Percentiles rank a stretch among this genome's conserved stretches.
These are phyloP conservation scores for Cremastinae sp. DNA, from an alignment of 2,888 invertebrate genomes.

Conservation along the genomic window DNA sequence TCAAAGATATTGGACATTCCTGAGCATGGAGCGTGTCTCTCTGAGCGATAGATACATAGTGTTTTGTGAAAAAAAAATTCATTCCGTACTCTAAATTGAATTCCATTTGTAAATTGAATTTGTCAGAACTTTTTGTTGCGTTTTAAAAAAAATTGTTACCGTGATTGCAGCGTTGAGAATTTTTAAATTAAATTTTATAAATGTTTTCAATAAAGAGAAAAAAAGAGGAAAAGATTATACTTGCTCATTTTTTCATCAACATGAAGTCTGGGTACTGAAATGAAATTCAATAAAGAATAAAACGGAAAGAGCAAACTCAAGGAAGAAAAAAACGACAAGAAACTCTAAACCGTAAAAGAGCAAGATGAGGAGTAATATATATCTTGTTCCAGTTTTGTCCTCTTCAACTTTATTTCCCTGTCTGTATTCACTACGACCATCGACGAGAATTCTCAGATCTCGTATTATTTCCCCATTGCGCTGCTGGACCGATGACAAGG, in stretches of 20 bases:
- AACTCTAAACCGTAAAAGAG: conserved; percentile 34
- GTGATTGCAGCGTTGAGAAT: neutral
- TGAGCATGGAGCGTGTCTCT: conserved; percentile 10
- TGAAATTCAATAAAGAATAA: too few species aligned
- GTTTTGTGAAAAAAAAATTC: too few species aligned
- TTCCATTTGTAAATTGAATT: too few species aligned
- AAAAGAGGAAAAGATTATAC: too few species aligned
- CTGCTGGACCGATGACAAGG: conserved; percentile 67
- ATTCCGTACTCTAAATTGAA: too few species aligned
- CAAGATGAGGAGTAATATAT: conserved; percentile 35
- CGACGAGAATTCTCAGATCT: conserved; percentile 49
- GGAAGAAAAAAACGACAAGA: conserved; percentile 34
- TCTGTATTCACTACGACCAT: conserved; percentile 32
- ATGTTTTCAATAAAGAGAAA: too few species aligned
- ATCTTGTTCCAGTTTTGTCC: conserved; percentile 4
- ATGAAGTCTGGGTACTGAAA: neutral
- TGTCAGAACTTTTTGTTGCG: neutral
- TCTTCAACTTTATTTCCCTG: neutral
- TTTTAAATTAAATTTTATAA: too few species aligned
- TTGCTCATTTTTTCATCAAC: too few species aligned
- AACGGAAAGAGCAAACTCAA: neutral
- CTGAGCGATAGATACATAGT: too few species aligned
- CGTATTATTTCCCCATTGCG: conserved; percentile 70
- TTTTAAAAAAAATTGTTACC: neutral
- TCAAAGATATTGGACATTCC: conserved; percentile 66